A percentile compares a stretch with the other conserved stretches of the same genome.
phyloP scores from a whole-genome alignment of 1,140 invertebrate genomes.

The Conopomorpha cramerella region DNA sequence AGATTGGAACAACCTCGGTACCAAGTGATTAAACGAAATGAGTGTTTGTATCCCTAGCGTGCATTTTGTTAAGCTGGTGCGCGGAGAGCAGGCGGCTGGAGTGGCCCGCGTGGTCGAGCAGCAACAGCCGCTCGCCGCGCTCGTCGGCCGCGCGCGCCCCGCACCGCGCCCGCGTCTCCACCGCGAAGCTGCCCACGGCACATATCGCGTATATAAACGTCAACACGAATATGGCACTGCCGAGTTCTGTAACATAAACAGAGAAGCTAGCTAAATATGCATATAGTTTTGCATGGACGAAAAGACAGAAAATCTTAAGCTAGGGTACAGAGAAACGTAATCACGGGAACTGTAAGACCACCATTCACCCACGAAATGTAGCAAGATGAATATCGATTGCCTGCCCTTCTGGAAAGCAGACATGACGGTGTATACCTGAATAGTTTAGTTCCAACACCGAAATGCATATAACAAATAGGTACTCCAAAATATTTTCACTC shows the following conservation, averaged over 20 bases:
- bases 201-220: slow-evolving; percentile 45
- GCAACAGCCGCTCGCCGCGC: slow-evolving; percentile 33
- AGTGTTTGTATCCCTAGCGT: slow-evolving; percentile 29
- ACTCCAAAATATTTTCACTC: too few species aligned
- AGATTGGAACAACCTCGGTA: neutral
- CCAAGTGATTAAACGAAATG: slow-evolving; percentile 32
- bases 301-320: too few species aligned
- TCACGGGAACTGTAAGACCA: too few species aligned
- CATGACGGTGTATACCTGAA: too few species aligned
- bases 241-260: slow-evolving; percentile 25
- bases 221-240: slow-evolving; percentile 30
- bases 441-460: too few species aligned
- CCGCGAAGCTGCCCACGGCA: slow-evolving; percentile 36
- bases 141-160: slow-evolving; percentile 23
- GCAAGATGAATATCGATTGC: too few species aligned
- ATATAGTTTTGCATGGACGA: neutral
- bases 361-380: too few species aligned
- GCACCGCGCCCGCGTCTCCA: slow-evolving; percentile 22
- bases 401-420: neutral
- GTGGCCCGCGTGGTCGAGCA: slow-evolving; percentile 42
- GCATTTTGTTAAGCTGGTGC: slow-evolving; percentile 35
- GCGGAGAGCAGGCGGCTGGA: slow-evolving; percentile 40
- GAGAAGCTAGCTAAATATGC: neutral
- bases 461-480: too few species aligned
- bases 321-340: too few species aligned